phyloP scores from a whole-genome alignment of 1,140 invertebrate species.

The Agrilus planipennis region DNA sequence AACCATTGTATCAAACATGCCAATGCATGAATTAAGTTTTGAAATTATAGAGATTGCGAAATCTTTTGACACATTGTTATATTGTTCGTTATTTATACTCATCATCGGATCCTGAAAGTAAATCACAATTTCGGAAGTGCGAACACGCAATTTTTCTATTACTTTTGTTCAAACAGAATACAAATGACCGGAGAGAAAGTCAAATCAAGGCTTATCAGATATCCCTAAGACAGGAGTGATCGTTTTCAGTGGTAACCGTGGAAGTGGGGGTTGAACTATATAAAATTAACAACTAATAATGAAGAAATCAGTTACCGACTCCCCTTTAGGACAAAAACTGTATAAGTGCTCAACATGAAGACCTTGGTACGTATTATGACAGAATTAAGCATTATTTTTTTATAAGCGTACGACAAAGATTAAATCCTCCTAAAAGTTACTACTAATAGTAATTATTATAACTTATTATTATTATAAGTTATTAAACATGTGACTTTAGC shows the following conservation, averaged over 20 bases:
- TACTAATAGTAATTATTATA: background rate
- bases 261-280: constrained; percentile 6
- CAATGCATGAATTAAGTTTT: no score
- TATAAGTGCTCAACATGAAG: constrained; percentile 1
- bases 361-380: constrained; percentile 7
- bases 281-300: constrained; percentile 4
- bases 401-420: no score
- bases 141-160: no score
- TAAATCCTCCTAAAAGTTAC: background rate
- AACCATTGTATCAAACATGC: no score
- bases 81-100: no score
- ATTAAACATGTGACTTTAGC: background rate
- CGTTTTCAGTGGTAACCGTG: background rate
- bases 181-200: no score
- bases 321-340: background rate
- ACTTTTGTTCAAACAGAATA: no score
- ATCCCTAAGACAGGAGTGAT: constrained; percentile 3
- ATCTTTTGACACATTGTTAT: no score
- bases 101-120: no score
- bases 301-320: constrained; percentile 1
- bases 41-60: no score
- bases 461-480: background rate
- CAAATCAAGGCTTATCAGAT: constrained; percentile 4
- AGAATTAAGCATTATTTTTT: no score
- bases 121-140: no score